phyloP scores from a whole-genome alignment of 2,888 invertebrate genomes.

The Euplagia quadripunctaria region DNA sequence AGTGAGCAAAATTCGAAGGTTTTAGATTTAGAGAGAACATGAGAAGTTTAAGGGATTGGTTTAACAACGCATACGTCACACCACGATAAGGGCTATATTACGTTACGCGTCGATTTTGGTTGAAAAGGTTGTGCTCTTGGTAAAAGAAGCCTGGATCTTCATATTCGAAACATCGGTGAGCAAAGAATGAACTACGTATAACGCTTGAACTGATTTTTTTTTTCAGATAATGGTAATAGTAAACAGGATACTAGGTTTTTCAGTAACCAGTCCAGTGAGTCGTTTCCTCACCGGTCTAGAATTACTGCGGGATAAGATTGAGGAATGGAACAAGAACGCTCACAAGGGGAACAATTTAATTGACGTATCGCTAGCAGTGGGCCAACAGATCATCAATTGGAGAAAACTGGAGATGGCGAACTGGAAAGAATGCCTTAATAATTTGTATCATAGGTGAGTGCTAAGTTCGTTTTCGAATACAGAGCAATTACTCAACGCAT shows the following conservation, averaged over 20 bases:
- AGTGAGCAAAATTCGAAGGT: too few species aligned
- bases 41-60: too few species aligned
- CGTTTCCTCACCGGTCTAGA: slow-evolving; percentile 97
- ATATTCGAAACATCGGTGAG: neutral
- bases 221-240: slow-evolving; percentile 90
- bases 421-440: slow-evolving; percentile 95
- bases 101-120: too few species aligned
- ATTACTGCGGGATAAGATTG: slow-evolving; percentile 93
- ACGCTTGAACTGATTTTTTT: neutral
- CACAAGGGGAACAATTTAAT: slow-evolving; percentile 94
- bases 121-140: too few species aligned
- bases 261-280: slow-evolving; percentile 93
- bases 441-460: slow-evolving; percentile 87
- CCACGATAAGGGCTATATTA: too few species aligned
- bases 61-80: too few species aligned
- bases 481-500: neutral
- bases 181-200: too few species aligned
- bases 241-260: slow-evolving; percentile 89
- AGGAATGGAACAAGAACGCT: slow-evolving; percentile 97
- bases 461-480: neutral
- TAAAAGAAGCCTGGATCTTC: neutral
- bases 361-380: slow-evolving; percentile 91
- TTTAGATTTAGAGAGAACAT: too few species aligned
- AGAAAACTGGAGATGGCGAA: slow-evolving; percentile 95
- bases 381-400: slow-evolving; percentile 95